A percentile compares a stretch with the other conserved stretches of the same genome.
phyloP scores from a whole-genome alignment of 2,113 vertebrate genomes.

The Eurystomus gularis region DNA sequence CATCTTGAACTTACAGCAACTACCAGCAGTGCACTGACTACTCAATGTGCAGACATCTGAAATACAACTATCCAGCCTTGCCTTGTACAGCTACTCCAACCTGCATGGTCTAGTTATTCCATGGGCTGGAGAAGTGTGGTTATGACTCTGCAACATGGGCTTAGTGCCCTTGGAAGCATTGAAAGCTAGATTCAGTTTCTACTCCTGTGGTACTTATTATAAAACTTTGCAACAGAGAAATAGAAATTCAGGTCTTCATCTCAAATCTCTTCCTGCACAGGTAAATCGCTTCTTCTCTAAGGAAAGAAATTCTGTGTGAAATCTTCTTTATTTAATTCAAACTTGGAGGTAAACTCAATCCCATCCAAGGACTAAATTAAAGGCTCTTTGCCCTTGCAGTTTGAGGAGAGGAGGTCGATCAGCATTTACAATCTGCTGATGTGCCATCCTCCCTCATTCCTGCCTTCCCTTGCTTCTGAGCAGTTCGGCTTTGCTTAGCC shows the following conservation, averaged over 20 bases:
- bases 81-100: background rate
- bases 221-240: background rate
- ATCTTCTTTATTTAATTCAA: background rate
- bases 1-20: background rate
- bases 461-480: background rate
- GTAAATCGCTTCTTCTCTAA: background rate
- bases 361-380: background rate
- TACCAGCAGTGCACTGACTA: rapidly evolving
- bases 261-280: background rate
- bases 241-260: background rate
- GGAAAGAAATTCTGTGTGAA: background rate
- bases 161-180: background rate
- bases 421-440: background rate
- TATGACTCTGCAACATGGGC: background rate
- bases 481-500: background rate
- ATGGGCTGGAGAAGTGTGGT: background rate
- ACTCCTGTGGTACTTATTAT: background rate
- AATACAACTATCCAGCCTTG: background rate
- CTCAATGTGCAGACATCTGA: background rate
- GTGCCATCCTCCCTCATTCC: background rate
- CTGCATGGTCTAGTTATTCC: background rate
- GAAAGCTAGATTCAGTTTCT: background rate
- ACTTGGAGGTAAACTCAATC: background rate
- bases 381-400: background rate
- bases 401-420: rapidly evolving